Evolutionary conservation across 1,140 invertebrate species (phyloP).

Genomic region (Colletes latitarsis): DNA sequence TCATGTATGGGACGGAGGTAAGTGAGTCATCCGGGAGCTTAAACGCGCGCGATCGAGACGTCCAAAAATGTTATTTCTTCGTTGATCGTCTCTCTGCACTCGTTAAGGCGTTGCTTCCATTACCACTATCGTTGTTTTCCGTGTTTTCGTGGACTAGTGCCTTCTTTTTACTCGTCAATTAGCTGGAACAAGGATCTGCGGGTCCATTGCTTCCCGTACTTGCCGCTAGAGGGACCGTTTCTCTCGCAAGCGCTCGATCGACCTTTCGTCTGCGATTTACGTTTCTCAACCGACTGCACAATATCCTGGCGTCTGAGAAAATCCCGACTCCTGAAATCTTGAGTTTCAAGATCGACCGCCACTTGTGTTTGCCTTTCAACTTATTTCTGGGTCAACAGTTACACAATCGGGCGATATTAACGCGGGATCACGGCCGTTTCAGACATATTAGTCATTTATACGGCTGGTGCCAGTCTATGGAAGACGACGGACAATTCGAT

Average conservation of each 20-base stretch:
- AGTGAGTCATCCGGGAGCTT: conserved; percentile 5
- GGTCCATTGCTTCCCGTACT: no score
- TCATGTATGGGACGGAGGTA: conserved; percentile 7
- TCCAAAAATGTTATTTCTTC: not conserved
- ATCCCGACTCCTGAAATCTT: not conserved
- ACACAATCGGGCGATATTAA: conserved; percentile 55
- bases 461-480: not conserved
- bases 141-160: not conserved
- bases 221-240: no score
- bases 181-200: not conserved
- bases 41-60: not conserved
- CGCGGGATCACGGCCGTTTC: conserved; percentile 18
- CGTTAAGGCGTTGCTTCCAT: conserved; percentile 1
- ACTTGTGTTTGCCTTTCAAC: not conserved
- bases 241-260: no score
- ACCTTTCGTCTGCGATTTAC: no score
- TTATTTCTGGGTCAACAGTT: conserved; percentile 51
- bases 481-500: not conserved
- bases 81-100: not conserved
- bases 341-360: not conserved
- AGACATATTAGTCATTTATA: conserved; percentile 17
- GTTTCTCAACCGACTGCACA: no score
- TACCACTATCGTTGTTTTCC: not conserved
- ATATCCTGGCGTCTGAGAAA: no score
- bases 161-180: no score